Base-by-base conservation (phyloP, 2,888 invertebrate genomes). In the Andricus curvator region DNA sequence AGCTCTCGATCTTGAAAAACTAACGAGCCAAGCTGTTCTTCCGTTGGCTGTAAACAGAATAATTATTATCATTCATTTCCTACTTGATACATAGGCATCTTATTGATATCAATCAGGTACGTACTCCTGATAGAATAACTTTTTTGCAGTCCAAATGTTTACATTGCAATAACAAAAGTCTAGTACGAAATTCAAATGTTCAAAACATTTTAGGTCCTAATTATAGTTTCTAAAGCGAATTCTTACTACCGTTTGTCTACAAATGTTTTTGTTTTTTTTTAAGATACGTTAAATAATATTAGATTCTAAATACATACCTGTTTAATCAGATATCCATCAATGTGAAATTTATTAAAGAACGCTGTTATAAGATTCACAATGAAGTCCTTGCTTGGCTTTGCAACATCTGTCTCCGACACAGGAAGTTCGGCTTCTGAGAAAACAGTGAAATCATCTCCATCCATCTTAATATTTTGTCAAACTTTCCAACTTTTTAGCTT, bases 341-440 rank as follows among this genome's bases (percentile, higher is more conserved):
- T 88, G 4, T 76, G 6, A 64, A 88, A 88, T 65, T 29, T 80
- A 41, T 76, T 81, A 13, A 90, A 82, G 77, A 90, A 89, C 48
- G 83, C 82, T 15, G 80, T 83, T 5, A 88, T 77, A 17, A 90
- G 78, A n/a, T 86, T 84, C 1, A 89, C 44, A 56, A 90, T 80
- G 66, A 85, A 90, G 1, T 88, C 85, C 64, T 88, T 84, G 0
- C 86, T 88, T 9, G 90, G 90, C 84, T 88, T 89, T 80, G 86
- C 86, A 9, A 90, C 70, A 62, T 87, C 87, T 20, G 81, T 74
- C 68, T 86, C 74, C n/a, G 80, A 84, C 1, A 88, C 86, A 6
- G 88, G 89, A 37, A 90, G 83, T 8, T 77, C 79, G 8, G 86
- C 85, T 25, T 87, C 85, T 6, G 79, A 33, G 33, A 90, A 77